A percentile compares a stretch with the other conserved stretches of the same genome.
Evolutionary conservation across 2,113 vertebrate species (phyloP).

Genomic region (Prionailurus viverrinus): DNA sequence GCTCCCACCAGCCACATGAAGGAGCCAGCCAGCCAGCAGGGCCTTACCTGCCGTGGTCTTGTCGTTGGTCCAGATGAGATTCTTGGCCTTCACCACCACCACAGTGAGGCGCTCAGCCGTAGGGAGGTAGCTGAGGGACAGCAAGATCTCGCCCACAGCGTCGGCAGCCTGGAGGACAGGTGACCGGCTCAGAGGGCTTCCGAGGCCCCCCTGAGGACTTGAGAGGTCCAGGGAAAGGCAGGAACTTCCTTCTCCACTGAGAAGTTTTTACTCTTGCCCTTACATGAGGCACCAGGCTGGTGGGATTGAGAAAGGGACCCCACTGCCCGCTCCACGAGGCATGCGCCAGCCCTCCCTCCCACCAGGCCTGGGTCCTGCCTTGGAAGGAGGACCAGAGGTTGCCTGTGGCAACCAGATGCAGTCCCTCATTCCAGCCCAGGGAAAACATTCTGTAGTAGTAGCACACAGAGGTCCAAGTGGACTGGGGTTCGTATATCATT

Average conservation of each 20-base stretch:
- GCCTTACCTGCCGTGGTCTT: constrained; percentile 94
- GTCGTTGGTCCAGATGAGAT: constrained; percentile 94
- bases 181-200: rapidly evolving
- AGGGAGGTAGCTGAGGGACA: constrained; percentile 98
- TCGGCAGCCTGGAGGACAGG: constrained; percentile 90
- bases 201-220: no score
- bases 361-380: rapidly evolving
- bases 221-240: not conserved
- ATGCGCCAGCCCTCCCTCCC: not conserved
- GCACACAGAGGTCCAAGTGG: not conserved
- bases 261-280: not conserved
- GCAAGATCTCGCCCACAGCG: constrained; percentile 95
- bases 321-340: no score
- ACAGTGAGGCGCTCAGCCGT: constrained; percentile 98
- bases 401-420: not conserved
- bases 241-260: not conserved
- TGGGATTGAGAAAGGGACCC: not conserved
- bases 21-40: not conserved
- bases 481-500: not conserved
- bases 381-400: not conserved
- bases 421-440: not conserved
- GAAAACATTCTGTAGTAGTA: not conserved
- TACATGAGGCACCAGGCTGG: not conserved
- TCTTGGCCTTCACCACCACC: constrained; percentile 98
- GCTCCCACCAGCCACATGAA: not conserved